Evolutionary conservation across 2,797 vertebrate genomes (phyloP).

Genomic region (Sebastes dallii): DNA sequence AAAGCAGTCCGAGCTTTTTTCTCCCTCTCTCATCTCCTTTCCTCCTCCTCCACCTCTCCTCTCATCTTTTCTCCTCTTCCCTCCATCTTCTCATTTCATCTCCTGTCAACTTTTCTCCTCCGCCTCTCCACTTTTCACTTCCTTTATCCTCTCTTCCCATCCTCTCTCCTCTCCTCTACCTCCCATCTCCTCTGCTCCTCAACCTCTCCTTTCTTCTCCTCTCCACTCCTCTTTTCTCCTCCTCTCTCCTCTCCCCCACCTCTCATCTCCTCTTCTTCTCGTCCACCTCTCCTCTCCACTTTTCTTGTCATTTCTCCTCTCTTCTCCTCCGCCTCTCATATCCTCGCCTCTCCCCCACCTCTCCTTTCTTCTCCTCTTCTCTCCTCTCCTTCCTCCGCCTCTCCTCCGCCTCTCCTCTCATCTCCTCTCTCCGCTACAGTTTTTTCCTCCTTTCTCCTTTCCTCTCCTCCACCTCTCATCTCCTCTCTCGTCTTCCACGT

Average conservation of each 20-base stretch:
- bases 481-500: too few species aligned
- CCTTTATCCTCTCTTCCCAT: rapidly evolving
- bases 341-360: too few species aligned
- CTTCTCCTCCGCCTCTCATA: too few species aligned
- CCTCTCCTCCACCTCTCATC: too few species aligned
- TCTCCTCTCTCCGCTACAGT: background rate
- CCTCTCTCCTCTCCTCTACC: background rate
- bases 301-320: background rate
- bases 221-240: too few species aligned
- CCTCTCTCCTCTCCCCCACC: background rate
- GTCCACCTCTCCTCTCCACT: too few species aligned
- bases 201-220: too few species aligned
- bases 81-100: background rate
- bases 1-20: background rate
- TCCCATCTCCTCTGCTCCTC: background rate
- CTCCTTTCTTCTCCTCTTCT: too few species aligned
- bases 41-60: background rate
- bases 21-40: too few species aligned
- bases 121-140: rapidly evolving
- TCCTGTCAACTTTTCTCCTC: background rate
- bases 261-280: too few species aligned
- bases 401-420: background rate
- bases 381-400: too few species aligned
- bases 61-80: background rate
- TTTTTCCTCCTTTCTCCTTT: too few species aligned